These are phyloP conservation scores for Mesitornis unicolor DNA, from an alignment of 2,113 vertebrate genomes.

Conservation along the genomic window DNA sequence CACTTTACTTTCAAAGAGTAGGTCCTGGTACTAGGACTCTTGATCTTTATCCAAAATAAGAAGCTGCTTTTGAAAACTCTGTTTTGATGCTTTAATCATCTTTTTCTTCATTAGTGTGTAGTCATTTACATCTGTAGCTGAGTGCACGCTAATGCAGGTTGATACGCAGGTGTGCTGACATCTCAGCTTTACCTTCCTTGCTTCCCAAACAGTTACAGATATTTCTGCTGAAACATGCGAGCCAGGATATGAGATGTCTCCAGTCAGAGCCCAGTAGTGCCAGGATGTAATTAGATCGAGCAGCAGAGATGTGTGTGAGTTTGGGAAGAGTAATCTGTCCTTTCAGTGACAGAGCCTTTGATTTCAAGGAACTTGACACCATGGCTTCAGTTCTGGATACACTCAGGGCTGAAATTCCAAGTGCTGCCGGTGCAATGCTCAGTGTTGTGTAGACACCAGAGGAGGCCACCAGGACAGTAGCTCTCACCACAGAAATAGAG, in stretches of 20 bases:
- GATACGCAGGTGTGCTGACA: neutral
- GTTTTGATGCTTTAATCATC: neutral
- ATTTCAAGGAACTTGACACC: slow-evolving; percentile 18
- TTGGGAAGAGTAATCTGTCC: neutral
- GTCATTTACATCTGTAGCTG: neutral
- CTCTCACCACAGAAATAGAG: neutral
- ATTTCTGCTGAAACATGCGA: neutral
- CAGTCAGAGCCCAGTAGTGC: neutral
- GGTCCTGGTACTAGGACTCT: neutral
- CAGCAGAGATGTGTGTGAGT: neutral
- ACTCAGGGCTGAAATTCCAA: neutral
- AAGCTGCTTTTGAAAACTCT: neutral
- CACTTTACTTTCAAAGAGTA: neutral
- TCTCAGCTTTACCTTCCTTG: neutral
- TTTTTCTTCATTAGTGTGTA: neutral
- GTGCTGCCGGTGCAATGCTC: neutral
- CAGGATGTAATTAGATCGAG: neutral
- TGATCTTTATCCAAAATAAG: neutral
- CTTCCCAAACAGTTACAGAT: neutral
- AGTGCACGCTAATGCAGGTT: neutral
- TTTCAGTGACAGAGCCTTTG: neutral
- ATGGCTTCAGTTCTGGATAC: neutral
- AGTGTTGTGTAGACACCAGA: neutral
- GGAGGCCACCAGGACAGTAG: neutral
- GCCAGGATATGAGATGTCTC: neutral